Conservation (phyloP, 2,113 vertebrate species). For the Ameiurus melas region DNA sequence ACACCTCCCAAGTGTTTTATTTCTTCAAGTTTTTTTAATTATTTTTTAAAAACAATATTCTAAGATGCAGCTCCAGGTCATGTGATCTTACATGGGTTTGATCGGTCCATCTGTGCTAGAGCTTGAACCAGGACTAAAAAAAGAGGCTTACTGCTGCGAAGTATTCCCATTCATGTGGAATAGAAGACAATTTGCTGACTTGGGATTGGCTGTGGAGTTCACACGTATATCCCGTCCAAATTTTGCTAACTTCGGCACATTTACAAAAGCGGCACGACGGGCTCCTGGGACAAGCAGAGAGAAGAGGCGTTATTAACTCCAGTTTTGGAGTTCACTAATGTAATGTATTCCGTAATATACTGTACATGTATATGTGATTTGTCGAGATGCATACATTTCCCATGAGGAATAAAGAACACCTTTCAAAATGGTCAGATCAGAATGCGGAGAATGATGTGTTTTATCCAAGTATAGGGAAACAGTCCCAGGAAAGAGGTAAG, state of each 20-base stretch:
- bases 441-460: neutral
- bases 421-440: neutral
- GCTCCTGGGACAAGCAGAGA: slow-evolving; percentile 27
- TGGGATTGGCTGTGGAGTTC: slow-evolving; percentile 36
- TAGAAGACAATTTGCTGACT: slow-evolving; percentile 48
- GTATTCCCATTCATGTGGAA: slow-evolving; percentile 36
- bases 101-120: neutral
- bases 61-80: slow-evolving; percentile 13
- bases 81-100: neutral
- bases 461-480: neutral
- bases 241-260: slow-evolving; percentile 46
- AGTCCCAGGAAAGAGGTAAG: neutral
- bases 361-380: neutral
- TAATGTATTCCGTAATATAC: slow-evolving; percentile 14
- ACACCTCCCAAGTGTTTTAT: neutral
- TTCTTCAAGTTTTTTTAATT: neutral
- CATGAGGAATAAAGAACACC: neutral
- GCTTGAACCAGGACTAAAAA: slow-evolving; percentile 11
- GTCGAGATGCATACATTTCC: neutral
- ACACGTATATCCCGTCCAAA: slow-evolving; percentile 46
- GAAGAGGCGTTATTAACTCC: slow-evolving; percentile 28
- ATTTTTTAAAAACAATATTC: neutral
- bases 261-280: slow-evolving; percentile 7
- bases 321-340: neutral
- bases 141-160: slow-evolving; percentile 4